Evolutionary conservation across 2,888 invertebrate genomes (phyloP), one percentile per base, ranked within the genome.

Genomic region (Notodonta dromedarius): DNA sequence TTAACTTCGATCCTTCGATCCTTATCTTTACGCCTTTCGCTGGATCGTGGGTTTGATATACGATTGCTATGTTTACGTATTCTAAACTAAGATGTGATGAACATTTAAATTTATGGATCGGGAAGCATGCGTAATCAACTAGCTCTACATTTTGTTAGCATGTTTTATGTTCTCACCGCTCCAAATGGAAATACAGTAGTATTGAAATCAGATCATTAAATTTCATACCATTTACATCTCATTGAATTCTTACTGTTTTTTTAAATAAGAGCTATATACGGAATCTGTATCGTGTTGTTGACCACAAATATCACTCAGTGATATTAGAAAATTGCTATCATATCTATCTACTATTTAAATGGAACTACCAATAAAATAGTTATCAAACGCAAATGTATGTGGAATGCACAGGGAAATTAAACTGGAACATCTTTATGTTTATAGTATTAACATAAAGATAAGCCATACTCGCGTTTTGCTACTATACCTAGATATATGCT

Each of bases 101-200:
- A 80, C 79, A 88, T 88, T 85, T 68, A 90, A 83, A 92, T 91
- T 89, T 90, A 91, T 92, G 90, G 88, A 88, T 82, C 86, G 87
- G 89, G 86, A 89, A 87, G 83, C 88, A 88, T 89, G 82, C 82
- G 83, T 91, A 90, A 91, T 91, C 85, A 89, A 89, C 85, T 84
- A 86, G 86, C 84, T 79, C 81, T 85, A 83, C 80, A 88, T 86
- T 87, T 86, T 87, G 24, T 83, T 84, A 83, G 62, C 84, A 86
- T 86, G 80, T 80, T 72, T 71, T 76, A 85, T 83, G 78, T 83
- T 87, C 84, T 82, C 84, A 84, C 79, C 72, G 63, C 53, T 13
- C 16, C 66, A 62, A 61, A 63, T 24, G 24, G 2, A 24, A 24
- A 24, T 24, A 24, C 62, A 61, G 61, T 74, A 76, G 70, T 74